Evolutionary conservation across 1,140 invertebrate species (phyloP), one percentile per base, ranked within the genome.

Genomic region (Micrasema minimum): DNA sequence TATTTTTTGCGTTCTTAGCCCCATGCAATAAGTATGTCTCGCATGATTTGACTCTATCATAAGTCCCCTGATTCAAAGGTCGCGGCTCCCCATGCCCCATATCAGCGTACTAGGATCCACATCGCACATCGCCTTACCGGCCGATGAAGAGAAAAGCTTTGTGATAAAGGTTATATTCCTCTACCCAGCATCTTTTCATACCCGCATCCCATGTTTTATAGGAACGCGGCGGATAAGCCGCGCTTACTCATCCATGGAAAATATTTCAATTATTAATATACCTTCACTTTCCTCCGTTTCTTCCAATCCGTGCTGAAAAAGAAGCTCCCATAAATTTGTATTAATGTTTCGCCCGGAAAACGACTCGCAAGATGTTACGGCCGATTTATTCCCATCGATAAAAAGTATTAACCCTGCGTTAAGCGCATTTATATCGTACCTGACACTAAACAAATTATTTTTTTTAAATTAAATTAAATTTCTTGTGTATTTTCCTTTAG

Each of bases 251-350:
- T 41, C 22, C 51, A 37, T 6, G 66, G 48, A 57, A 37, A 59
- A 57, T 68, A 68, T 57, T 68, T 68, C 66, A 65, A 50, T 65
- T 65, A 65, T 35, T 65, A 65, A 65, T 65, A 50, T 65, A 50
- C 62, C 46, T 65, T 48, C 26, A 50, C 22, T 31, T 12, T 65
- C 45, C 14, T 65, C 9, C 26, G 12, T 65, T 50, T 16, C 62
- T 50, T 31, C 43, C 20, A 16, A n/a, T n/a, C 23, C 37, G 51
- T 37, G 31, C 20, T 35, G 12, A 37, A 38, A 57, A 22, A 62
- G 57, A 16, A 62, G 37, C 16, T 45, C 57, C 26, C 57, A 62
- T 62, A 62, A 62, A 62, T 62, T 41, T 62, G 57, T 62, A 62
- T 62, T 62, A 62, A 62, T 62, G 57, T 62, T 62, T 62, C 22